Base-by-base conservation (phyloP, 1,140 invertebrate species). In the Drosophila ironensis region DNA sequence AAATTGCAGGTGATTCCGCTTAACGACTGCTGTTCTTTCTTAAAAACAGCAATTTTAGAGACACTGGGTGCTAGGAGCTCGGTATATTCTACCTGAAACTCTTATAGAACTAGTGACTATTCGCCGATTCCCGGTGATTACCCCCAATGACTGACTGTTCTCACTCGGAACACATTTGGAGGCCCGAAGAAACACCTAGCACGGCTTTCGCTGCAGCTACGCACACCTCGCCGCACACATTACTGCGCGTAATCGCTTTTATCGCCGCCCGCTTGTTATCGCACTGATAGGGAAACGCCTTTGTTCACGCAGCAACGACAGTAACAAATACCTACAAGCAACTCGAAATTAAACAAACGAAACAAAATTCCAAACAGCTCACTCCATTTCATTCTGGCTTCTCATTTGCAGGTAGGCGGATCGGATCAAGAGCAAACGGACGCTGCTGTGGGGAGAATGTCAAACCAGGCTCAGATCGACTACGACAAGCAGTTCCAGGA, bases 401-500 rank as follows among this genome's bases (percentile, higher is more conserved):
- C 4, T n/a, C 50, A 60, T 35, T 76, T 53, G 44, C 57, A 86
- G 70, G 28, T 52, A 37, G 41, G 52, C 54, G 69, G 11, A 40
- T 22, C 48, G 54, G 41, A 51, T n/a, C 59, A 35, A 38, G 25
- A 57, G 42, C 35, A 7, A 44, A 8, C n/a, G 27, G 25, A 51
- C 47, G 45, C 47, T 47, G 37, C 28, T 46, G 53, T 47, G 41
- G 38, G 50, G 50, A 86, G 51, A 72, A 86, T 86, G 80, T 75
- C 80, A 53, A 89, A 88, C 60, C 87, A 88, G 56, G 75, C 76
- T 14, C 80, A 89, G 48, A 50, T 92, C 48, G 94, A 96, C 87
- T 95, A 94, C 91, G 96, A 97, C 76, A 93, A 93, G 72, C 94
- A 96, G 88, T 97, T 95, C 88, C 92, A 96, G 91, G 94, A 95